Evolutionary conservation across 2,888 invertebrate species (phyloP).

Genomic region (Ormyrus pomaceus): DNA sequence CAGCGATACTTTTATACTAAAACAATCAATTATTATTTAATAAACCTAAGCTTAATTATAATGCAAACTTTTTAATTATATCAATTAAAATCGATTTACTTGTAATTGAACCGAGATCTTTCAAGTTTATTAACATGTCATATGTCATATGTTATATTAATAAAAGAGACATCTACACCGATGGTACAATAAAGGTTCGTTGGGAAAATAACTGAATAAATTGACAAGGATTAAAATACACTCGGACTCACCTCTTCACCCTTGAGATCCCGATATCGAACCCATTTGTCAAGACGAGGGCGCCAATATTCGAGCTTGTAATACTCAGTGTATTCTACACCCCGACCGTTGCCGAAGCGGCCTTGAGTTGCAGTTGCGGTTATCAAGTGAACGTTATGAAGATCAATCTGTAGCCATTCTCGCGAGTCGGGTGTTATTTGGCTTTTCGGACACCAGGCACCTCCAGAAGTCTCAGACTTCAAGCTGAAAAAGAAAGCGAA

Average conservation of each 20-base stretch:
- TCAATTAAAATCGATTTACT: too few species aligned
- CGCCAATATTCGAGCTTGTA: slow-evolving; percentile 82
- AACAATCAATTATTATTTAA: too few species aligned
- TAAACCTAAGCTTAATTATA: too few species aligned
- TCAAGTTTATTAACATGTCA: too few species aligned
- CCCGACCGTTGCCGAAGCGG: slow-evolving; percentile 84
- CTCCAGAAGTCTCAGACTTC: slow-evolving; percentile 79
- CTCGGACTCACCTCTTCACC: slow-evolving; percentile 78
- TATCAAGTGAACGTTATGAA: slow-evolving; percentile 80
- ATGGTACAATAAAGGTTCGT: too few species aligned
- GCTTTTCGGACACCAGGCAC: slow-evolving; percentile 85
- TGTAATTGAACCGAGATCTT: too few species aligned
- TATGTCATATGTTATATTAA: too few species aligned
- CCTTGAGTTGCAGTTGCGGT: slow-evolving; percentile 83
- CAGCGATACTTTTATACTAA: too few species aligned
- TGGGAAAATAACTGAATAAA: background rate
- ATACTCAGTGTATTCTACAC: slow-evolving; percentile 82
- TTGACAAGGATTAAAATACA: background rate
- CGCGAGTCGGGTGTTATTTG: slow-evolving; percentile 78
- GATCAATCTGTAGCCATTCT: slow-evolving; percentile 80
- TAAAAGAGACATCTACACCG: too few species aligned
- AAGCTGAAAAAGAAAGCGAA: slow-evolving; percentile 67
- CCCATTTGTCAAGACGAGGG: slow-evolving; percentile 80
- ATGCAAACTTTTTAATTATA: too few species aligned
- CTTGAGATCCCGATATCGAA: slow-evolving; percentile 79